Evolutionary conservation across 2,888 invertebrate genomes (phyloP).

Genomic region (Plebejus argus): DNA sequence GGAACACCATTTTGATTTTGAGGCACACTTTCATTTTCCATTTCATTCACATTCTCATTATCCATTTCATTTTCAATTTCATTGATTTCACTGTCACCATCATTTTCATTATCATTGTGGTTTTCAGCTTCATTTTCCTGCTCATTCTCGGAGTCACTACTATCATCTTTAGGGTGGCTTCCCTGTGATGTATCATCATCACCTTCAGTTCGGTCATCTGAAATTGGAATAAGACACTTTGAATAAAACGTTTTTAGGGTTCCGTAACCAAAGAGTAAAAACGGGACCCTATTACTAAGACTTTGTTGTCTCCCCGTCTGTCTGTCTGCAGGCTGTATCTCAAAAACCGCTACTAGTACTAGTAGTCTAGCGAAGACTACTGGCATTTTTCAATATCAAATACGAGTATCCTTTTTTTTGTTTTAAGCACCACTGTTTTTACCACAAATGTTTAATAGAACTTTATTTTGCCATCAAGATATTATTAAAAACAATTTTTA

Average conservation of each 20-base stretch:
- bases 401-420: not conserved
- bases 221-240: constrained; percentile 37
- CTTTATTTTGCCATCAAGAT: not conserved
- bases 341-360: too few species aligned
- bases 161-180: constrained; percentile 73
- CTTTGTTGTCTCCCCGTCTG: too few species aligned
- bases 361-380: too few species aligned
- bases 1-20: constrained; percentile 73
- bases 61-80: constrained; percentile 30
- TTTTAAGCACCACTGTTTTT: not conserved
- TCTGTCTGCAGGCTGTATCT: too few species aligned
- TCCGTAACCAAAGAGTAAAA: too few species aligned
- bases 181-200: constrained; percentile 77
- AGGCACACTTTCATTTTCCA: constrained; percentile 52
- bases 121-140: constrained; percentile 60
- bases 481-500: too few species aligned
- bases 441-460: not conserved
- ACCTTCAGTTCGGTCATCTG: constrained; percentile 76
- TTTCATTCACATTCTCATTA: constrained; percentile 48
- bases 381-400: not conserved
- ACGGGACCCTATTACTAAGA: too few species aligned
- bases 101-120: constrained; percentile 72
- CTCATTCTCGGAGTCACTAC: constrained; percentile 69
- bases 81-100: constrained; percentile 47
- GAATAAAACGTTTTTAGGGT: not conserved